These are phyloP conservation scores for Plebejus anna DNA, from an alignment of 2,888 invertebrate genomes.

Conservation along the genomic window DNA sequence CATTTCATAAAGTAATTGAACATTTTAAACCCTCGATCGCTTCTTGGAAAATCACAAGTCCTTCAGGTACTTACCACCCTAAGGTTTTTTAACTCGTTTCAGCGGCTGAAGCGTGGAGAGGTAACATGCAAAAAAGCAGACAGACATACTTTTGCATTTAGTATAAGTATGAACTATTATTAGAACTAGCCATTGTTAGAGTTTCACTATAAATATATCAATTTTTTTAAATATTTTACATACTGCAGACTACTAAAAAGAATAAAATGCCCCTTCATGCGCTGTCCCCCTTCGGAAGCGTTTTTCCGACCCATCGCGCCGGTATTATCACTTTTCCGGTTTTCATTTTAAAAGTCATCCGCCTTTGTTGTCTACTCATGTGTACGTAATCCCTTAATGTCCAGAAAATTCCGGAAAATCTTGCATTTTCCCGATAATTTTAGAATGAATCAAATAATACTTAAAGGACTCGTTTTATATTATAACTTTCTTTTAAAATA, in stretches of 20 bases:
- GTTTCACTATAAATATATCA: not conserved
- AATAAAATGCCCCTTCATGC: not conserved
- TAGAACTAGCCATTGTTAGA: too few species aligned
- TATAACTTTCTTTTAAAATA: too few species aligned
- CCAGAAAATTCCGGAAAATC: not conserved
- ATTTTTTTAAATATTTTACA: not conserved
- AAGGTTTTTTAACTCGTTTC: too few species aligned
- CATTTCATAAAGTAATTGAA: too few species aligned
- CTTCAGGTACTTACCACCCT: too few species aligned
- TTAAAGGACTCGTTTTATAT: too few species aligned
- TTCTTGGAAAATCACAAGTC: too few species aligned
- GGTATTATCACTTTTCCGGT: slow-evolving; percentile 40
- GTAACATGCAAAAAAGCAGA: too few species aligned
- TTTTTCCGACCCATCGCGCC: slow-evolving; percentile 42
- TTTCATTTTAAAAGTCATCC: slow-evolving; percentile 38
- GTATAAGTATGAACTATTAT: too few species aligned
- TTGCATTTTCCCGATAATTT: not conserved
- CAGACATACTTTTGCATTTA: too few species aligned
- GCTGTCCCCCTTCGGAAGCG: slow-evolving; percentile 38
- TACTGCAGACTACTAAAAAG: not conserved
- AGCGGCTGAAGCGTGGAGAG: too few species aligned
- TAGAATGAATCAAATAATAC: not conserved
- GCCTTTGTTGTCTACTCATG: slow-evolving; percentile 42
- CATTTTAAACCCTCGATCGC: too few species aligned
- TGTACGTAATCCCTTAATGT: slow-evolving; percentile 45